A percentile compares a stretch with the other conserved stretches of the same genome.
Evolutionary conservation across 2,797 vertebrate genomes (phyloP).

Genomic region (Leptatherina wallacei): DNA sequence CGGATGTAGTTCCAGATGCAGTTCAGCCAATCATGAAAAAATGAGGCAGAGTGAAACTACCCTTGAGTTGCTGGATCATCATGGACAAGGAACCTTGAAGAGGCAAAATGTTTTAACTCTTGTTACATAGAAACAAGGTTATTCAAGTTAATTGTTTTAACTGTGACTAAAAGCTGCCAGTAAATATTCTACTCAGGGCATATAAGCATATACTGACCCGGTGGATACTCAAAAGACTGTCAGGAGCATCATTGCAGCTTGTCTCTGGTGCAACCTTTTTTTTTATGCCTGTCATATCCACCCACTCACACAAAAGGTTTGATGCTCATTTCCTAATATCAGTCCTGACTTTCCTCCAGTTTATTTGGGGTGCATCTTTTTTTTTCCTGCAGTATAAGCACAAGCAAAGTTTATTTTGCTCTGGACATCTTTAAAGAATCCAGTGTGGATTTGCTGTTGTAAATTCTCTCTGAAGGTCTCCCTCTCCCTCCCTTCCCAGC

Average conservation of each 20-base stretch:
- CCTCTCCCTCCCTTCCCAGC: not conserved
- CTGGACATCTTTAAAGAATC: constrained; percentile 42
- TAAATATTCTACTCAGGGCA: not conserved
- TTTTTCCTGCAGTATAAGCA: constrained; percentile 35
- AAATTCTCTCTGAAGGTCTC: constrained; percentile 26
- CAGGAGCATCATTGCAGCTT: constrained; percentile 10
- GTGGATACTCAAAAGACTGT: not conserved
- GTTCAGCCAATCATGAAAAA: not conserved
- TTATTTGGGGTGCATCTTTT: not conserved
- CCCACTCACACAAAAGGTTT: constrained; percentile 3
- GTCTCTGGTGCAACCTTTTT: constrained; percentile 3
- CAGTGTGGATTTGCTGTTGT: constrained; percentile 28
- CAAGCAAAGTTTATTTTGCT: constrained; percentile 40
- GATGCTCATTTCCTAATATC: constrained; percentile 18
- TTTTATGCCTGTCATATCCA: too few species aligned
- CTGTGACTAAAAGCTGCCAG: not conserved
- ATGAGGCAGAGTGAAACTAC: not conserved
- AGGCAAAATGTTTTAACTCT: not conserved
- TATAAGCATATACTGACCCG: constrained; percentile 3
- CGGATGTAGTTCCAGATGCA: not conserved
- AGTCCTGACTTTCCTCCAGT: not conserved
- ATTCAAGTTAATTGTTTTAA: not conserved
- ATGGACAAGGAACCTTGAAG: not conserved
- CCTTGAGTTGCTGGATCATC: constrained; percentile 3
- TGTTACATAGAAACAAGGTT: not conserved